phyloP scores from a whole-genome alignment of 2,113 vertebrate genomes.

The Piprites chloris region DNA sequence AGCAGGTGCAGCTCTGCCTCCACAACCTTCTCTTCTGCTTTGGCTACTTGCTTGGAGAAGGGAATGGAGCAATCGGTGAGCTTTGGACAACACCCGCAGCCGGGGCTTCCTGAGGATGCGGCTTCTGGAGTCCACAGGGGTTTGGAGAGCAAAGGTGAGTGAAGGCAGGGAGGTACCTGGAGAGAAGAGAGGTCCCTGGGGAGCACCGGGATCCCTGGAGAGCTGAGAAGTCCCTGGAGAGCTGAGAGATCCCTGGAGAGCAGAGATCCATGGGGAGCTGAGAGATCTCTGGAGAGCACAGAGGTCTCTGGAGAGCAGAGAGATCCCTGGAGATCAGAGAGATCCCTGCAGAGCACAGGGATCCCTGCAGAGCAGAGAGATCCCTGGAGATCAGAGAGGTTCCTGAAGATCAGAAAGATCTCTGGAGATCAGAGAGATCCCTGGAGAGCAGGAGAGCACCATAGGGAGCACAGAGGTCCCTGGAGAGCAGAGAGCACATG shows the following conservation, averaged over 20 bases:
- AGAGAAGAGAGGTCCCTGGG: no score
- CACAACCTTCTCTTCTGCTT: background rate
- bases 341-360: background rate
- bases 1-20: background rate
- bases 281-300: background rate
- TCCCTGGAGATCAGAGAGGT: no score
- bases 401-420: no score
- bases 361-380: no score
- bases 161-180: no score
- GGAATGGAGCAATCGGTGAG: background rate
- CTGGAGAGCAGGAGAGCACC: no score
- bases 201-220: background rate
- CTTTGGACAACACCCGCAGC: rapidly evolving
- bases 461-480: background rate
- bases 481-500: rapidly evolving
- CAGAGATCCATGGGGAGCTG: background rate
- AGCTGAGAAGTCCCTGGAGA: background rate
- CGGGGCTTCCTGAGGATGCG: background rate
- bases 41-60: background rate
- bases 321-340: background rate
- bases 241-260: background rate
- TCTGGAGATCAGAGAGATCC: no score
- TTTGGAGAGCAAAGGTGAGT: background rate
- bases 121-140: rapidly evolving
- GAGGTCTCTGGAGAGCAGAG: background rate